Percentiles rank a stretch among this genome's conserved stretches.
Conservation (phyloP, 2,888 invertebrate genomes). For the Seladonia tumulorum region DNA sequence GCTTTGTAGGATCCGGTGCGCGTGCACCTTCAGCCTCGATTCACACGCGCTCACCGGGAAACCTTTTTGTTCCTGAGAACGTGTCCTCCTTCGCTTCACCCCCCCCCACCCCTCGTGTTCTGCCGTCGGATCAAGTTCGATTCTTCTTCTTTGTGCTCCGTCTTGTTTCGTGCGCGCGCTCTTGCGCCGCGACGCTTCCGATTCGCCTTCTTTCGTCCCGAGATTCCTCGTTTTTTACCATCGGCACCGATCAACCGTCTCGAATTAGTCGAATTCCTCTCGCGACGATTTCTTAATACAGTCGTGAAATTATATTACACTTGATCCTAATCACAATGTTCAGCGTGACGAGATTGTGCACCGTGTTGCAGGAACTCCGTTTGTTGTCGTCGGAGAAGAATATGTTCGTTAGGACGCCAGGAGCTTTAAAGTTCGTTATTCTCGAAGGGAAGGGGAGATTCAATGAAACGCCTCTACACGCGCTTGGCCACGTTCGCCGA, state of each 20-base stretch:
- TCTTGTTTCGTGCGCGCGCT: background rate
- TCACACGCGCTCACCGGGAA: slow-evolving; percentile 59
- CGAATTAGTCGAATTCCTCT: background rate
- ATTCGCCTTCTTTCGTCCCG: background rate
- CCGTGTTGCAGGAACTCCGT: background rate
- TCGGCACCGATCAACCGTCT: background rate
- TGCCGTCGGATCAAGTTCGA: slow-evolving; percentile 39
- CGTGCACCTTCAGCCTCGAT: slow-evolving; percentile 55
- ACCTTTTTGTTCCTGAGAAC: slow-evolving; percentile 40
- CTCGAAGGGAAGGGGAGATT: slow-evolving; percentile 28
- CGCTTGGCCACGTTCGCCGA: slow-evolving; percentile 39
- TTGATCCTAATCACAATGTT: too few species aligned
- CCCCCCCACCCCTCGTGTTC: background rate
- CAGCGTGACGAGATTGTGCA: too few species aligned
- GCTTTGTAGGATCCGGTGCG: slow-evolving; percentile 38
- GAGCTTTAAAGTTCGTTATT: slow-evolving; percentile 55
- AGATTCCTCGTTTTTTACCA: background rate
- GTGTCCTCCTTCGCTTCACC: background rate
- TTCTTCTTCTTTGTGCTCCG: slow-evolving; percentile 14
- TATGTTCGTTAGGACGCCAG: background rate
- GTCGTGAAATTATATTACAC: too few species aligned
- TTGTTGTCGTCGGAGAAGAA: slow-evolving; percentile 41
- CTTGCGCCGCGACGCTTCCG: slow-evolving; percentile 24
- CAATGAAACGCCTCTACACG: slow-evolving; percentile 47
- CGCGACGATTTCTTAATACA: background rate